A percentile compares a stretch with the other conserved stretches of the same genome.
Conservation (phyloP, 1,140 invertebrate genomes). For the Lepidurus packardi region DNA sequence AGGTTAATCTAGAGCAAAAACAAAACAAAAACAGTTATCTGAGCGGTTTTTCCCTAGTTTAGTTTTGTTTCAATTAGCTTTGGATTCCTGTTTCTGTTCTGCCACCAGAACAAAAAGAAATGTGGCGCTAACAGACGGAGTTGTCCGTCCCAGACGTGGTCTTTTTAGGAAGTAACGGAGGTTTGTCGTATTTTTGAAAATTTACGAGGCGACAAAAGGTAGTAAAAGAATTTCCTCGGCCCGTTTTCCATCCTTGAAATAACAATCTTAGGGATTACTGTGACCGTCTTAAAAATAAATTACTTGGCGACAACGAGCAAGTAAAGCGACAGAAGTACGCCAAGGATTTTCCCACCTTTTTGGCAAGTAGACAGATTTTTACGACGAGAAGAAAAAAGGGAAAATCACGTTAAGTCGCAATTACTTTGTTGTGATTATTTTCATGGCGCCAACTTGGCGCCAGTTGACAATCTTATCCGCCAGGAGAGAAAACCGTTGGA, state of each 20-base stretch:
- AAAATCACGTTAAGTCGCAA: background rate
- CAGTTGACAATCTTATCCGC: background rate
- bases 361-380: background rate
- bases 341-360: background rate
- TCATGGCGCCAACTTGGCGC: background rate
- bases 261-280: constrained; percentile 11
- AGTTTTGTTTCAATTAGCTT: background rate
- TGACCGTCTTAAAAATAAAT: background rate
- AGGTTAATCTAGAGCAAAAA: background rate
- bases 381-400: background rate
- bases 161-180: background rate
- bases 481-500: background rate
- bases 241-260: background rate
- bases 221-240: background rate
- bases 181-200: background rate
- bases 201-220: background rate
- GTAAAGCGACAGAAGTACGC: background rate
- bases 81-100: background rate
- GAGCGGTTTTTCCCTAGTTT: background rate
- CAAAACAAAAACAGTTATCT: background rate
- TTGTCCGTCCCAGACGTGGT: background rate
- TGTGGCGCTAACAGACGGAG: too few relatives aligned
- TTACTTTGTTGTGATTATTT: background rate
- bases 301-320: background rate
- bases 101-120: too few relatives aligned